Base-by-base conservation (phyloP, 2,888 invertebrate genomes). In the Troglohyphantes excavatus region DNA sequence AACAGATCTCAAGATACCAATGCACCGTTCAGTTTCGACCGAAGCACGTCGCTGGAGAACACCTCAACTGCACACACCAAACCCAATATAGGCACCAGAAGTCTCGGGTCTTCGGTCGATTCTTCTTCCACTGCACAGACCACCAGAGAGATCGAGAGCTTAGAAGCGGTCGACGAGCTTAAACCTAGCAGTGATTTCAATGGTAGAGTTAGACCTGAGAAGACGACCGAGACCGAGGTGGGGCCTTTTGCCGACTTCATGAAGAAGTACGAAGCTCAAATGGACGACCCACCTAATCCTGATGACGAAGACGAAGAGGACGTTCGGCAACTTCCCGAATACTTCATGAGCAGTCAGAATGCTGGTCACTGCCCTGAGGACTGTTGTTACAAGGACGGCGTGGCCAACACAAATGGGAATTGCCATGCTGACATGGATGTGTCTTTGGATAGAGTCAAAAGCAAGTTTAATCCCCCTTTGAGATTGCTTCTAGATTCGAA, bases 321-420 rank as follows among this genome's bases (percentile, higher is more conserved):
- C n/a, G 33, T 68, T 19, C 75, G 70, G 2, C 88, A 39, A 7
- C 63, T 89, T 21, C 88, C 88, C 6, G 88, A 89, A 67, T 89
- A 89, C 11, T 89, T 89, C 61, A 65, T 89, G 82, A 89, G 88
- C 46, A 83, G 61, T 43, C 76, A 53, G 11, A 68, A 81, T 2
- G 19, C 61, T 19, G 61, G 27, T 68, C 43, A 43, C 21, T 83
- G 83, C n/a, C 65, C 83, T 9, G 27, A 43, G 9, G 83, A 83
- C 39, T 83, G 83, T 27, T 73, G 73, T 43, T 72, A 27, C 13
- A 29, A 59, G 46, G 53, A 61, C n/a, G 61, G 59, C 3, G 17
- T 17, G 2, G 19, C 82, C 13, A 17, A 33, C 2, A 6, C 39
- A 2, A 65, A 46, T 19, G 83, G 72, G 17, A 59, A 65, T 27